Evolutionary conservation across 2,113 vertebrate species (phyloP).

Genomic region (Phrynocephalus versicolor): DNA sequence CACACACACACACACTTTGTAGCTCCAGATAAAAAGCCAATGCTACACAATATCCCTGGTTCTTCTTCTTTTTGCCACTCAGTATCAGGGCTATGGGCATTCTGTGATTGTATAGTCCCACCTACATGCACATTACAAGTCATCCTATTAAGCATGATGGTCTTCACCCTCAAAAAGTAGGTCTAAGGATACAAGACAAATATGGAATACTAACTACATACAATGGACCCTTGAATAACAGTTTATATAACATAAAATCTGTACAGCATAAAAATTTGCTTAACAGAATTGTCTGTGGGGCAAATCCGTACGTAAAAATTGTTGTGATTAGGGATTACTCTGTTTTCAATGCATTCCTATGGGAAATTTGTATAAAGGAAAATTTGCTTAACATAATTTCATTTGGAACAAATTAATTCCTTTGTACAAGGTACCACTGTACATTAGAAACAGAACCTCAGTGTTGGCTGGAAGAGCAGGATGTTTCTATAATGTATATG

Average conservation of each 20-base stretch:
- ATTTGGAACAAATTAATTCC: no score
- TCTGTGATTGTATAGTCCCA: background rate
- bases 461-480: background rate
- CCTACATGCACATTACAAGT: background rate
- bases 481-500: background rate
- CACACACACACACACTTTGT: no score
- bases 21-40: background rate
- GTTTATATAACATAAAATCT: no score
- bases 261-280: no score
- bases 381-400: no score
- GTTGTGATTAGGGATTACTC: no score
- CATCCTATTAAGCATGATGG: background rate
- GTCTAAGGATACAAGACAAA: background rate
- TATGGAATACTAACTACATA: background rate
- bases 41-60: background rate
- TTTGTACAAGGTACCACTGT: no score
- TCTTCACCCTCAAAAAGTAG: background rate
- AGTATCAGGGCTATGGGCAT: background rate
- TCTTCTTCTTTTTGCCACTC: background rate
- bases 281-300: no score
- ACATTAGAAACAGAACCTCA: background rate
- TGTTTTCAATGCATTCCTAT: no score
- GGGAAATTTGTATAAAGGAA: no score
- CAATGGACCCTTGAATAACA: no score
- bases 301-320: no score